phyloP scores from a whole-genome alignment of 2,113 vertebrate species.

The Bos taurus region DNA sequence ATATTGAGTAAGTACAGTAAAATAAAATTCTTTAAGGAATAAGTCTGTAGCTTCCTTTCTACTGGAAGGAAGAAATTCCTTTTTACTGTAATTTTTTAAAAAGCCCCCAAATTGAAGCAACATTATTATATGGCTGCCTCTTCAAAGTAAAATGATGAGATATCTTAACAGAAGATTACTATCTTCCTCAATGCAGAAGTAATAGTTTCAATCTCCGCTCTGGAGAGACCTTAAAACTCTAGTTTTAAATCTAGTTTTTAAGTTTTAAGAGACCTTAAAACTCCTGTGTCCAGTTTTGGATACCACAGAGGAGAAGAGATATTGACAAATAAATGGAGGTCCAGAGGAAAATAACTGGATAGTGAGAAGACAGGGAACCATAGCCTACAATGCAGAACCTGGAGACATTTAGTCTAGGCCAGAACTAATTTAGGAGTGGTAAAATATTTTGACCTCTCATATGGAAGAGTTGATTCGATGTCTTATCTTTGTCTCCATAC shows the following conservation, averaged over 20 bases:
- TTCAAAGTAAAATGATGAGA: not conserved
- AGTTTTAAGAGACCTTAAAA: not conserved
- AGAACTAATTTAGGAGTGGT: not conserved
- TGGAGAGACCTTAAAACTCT: not conserved
- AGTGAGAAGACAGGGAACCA: not conserved
- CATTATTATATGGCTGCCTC: not conserved
- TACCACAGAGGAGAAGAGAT: not conserved
- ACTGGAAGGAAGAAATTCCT: not conserved
- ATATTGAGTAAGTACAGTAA: not conserved
- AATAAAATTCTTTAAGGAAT: not conserved
- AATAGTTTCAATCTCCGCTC: not conserved
- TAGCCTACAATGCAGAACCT: not conserved
- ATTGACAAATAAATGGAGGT: not conserved
- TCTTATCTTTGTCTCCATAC: not conserved
- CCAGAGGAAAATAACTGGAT: not conserved
- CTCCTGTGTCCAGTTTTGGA: not conserved
- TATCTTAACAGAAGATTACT: not conserved
- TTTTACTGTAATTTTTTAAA: not conserved
- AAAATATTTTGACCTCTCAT: not conserved
- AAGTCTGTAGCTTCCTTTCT: not conserved
- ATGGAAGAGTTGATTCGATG: not conserved
- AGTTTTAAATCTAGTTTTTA: not conserved
- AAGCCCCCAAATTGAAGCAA: not conserved
- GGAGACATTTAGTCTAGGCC: not conserved
- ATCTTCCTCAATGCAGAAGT: not conserved